A percentile compares a stretch with the other conserved stretches of the same genome.
phyloP scores from a whole-genome alignment of 2,113 vertebrate genomes.

The Ornithorhynchus anatinus region DNA sequence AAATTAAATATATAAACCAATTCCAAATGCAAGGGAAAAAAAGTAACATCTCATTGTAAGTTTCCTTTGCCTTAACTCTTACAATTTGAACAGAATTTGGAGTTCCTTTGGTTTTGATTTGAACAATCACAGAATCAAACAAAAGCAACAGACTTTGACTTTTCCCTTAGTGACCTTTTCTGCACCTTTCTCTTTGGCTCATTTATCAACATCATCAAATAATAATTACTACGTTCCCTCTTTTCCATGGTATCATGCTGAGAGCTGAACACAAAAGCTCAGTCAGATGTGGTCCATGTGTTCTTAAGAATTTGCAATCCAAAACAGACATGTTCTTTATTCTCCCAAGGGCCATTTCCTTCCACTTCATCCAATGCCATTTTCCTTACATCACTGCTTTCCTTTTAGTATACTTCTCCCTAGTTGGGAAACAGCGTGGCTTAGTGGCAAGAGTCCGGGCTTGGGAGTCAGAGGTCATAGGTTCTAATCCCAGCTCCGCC shows the following conservation, averaged over 20 bases:
- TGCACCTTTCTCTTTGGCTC: neutral
- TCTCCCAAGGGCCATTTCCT: too few relatives aligned
- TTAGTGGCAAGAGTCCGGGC: too few relatives aligned
- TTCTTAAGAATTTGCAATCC: neutral
- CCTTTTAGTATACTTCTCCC: too few relatives aligned
- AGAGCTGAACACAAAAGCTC: neutral
- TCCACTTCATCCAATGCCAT: too few relatives aligned
- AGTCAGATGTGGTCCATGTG: neutral
- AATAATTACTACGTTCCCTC: neutral
- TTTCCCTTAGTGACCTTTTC: neutral
- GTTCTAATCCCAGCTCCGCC: too few relatives aligned
- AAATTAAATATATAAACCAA: conserved; percentile 32
- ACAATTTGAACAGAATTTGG: conserved; percentile 10
- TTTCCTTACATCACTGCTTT: too few relatives aligned
- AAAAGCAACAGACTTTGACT: neutral
- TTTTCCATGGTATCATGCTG: neutral
- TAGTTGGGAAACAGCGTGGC: too few relatives aligned
- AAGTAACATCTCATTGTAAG: neutral
- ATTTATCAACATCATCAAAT: neutral
- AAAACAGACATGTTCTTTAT: too few relatives aligned
- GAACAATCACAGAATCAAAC: neutral
- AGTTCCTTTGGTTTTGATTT: neutral
- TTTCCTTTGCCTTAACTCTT: neutral
- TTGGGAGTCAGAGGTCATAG: too few relatives aligned
- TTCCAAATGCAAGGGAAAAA: conserved; percentile 15